These are phyloP conservation scores for Cricetomys ansorgei DNA, from an alignment of 2,113 vertebrate genomes.

Conservation along the genomic window DNA sequence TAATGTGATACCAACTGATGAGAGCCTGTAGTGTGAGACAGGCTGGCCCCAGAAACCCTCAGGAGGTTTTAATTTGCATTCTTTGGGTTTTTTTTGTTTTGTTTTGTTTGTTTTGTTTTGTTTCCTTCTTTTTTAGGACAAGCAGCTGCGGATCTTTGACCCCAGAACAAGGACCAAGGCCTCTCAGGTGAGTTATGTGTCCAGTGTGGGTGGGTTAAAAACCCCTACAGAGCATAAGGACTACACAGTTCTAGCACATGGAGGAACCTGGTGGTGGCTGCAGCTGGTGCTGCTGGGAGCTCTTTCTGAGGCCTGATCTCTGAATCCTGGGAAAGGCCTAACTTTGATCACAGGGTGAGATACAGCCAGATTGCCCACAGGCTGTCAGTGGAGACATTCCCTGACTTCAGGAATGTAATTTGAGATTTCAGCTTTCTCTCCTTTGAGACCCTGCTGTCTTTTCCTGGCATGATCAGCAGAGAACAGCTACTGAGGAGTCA, in stretches of 20 bases:
- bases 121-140: constrained; percentile 90
- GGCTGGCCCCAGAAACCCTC: background rate
- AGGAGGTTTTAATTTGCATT: background rate
- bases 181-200: constrained; percentile 89
- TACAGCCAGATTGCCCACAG: background rate
- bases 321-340: background rate
- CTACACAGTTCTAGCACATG: background rate
- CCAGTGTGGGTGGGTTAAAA: background rate
- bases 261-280: background rate
- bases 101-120: too few species aligned
- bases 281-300: background rate
- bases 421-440: constrained; percentile 42
- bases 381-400: background rate
- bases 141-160: constrained; percentile 96
- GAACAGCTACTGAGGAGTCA: background rate
- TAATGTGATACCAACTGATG: background rate
- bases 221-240: background rate
- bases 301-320: background rate
- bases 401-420: constrained; percentile 61
- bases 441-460: background rate
- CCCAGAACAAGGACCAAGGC: constrained; percentile 90
- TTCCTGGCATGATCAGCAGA: background rate
- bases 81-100: background rate
- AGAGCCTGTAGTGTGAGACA: background rate
- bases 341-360: constrained; percentile 42